phyloP scores from a whole-genome alignment of 1,140 invertebrate genomes.

The Bemisia tabaci region DNA sequence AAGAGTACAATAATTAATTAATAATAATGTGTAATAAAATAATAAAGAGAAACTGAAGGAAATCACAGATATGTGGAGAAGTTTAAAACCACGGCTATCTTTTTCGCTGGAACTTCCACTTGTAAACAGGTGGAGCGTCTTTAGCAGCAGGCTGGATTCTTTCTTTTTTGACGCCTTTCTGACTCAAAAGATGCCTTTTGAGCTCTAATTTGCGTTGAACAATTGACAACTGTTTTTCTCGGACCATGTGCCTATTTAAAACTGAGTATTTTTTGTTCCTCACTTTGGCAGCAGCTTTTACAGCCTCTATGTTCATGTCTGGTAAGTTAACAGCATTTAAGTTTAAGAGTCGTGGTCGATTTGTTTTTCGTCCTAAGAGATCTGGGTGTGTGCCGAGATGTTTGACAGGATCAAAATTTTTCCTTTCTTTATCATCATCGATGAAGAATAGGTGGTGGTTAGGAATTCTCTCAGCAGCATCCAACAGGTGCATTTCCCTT shows the following conservation, averaged over 20 bases:
- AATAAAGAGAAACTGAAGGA: no score
- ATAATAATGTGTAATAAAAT: no score
- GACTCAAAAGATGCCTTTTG: slow-evolving; percentile 53
- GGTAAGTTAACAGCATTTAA: slow-evolving; percentile 44
- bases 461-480: slow-evolving; percentile 44
- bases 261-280: slow-evolving; percentile 58
- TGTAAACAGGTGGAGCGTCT: slow-evolving; percentile 59
- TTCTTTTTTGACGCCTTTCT: slow-evolving; percentile 45
- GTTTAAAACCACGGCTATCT: no score
- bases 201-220: slow-evolving; percentile 75
- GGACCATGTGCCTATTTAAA: slow-evolving; percentile 60
- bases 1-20: no score
- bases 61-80: no score
- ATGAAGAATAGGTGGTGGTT: slow-evolving; percentile 77
- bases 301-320: slow-evolving; percentile 36
- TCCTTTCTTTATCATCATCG: slow-evolving; percentile 46
- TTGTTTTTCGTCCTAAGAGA: slow-evolving; percentile 49
- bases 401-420: slow-evolving; percentile 54
- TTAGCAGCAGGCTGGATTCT: slow-evolving; percentile 50
- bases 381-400: slow-evolving; percentile 59
- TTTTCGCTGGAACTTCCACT: slow-evolving; percentile 77
- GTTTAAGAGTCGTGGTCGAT: slow-evolving; percentile 46
- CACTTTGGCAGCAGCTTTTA: slow-evolving; percentile 30
- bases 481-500: slow-evolving; percentile 65
- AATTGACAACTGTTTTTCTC: slow-evolving; percentile 65